Base-by-base conservation (phyloP, 2,888 invertebrate genomes). In the Cataglyphis cursor region DNA sequence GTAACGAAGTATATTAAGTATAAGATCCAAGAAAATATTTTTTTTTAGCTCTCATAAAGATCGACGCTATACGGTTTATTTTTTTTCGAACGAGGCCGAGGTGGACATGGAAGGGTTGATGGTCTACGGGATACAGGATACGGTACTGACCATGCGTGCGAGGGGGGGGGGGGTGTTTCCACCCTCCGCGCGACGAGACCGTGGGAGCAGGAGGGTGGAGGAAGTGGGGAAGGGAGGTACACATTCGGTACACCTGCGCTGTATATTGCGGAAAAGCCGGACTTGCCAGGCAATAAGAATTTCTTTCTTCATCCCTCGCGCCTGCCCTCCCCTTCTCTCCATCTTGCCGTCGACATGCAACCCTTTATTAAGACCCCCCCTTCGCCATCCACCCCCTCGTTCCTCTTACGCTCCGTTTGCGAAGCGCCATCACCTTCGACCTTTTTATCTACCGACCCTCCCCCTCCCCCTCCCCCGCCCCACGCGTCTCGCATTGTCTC, bases 241-340 rank as follows among this genome's bases (percentile, higher is more conserved):
- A 93, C 94, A 94, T 94, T 94, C 91, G 92, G 93, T 92, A 93
- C 94, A 94, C 94, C 94, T 94, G 94, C 92, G 94, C 93, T 92
- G 93, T 94, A 94, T 94, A 94, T 94, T 94, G 93, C 94, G 93
- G 92, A 94, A 94, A 93, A 92, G 92, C 94, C 92, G 93, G 93
- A 94, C 93, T 93, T 91, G 92, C 92, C 93, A 93, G 91, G 93
- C 93, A 90, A 90, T 90, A 90, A 90, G 90, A 90, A 90, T 90
- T 90, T 90, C 90, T 87, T 90, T 89, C 87, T 88, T 90, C 86
- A 86, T 84, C 87, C 78, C 84, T 74, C 65, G 66, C 70, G 61
- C 41, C 66, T 72, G 44, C 31, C 66, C 57, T 78, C 70, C 57
- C 81, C 73, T 82, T 72, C 74, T 73, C 81, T 65, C 82, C 57